phyloP scores from a whole-genome alignment of 2,797 vertebrate species.

The Discoglossus pictus region DNA sequence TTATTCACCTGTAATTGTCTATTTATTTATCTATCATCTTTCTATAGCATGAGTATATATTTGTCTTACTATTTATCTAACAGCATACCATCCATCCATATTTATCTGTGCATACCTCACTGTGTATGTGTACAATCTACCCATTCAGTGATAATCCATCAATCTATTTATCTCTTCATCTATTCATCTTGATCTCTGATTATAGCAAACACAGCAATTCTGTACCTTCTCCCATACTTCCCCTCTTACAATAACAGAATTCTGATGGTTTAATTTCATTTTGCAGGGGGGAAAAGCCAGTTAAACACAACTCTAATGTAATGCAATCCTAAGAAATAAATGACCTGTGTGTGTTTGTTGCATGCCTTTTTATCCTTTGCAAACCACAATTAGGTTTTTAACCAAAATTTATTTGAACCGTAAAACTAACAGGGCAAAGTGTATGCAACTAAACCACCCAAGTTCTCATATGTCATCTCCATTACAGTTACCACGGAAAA shows the following conservation, averaged over 20 bases:
- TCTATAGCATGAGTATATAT: too few relatives aligned
- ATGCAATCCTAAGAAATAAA: slow-evolving; percentile 1
- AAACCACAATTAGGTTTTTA: slow-evolving; percentile 29
- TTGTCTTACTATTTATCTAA: too few relatives aligned
- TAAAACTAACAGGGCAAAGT: slow-evolving; percentile 23
- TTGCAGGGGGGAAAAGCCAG: slow-evolving; percentile 26
- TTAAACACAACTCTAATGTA: neutral
- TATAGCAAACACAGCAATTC: too few relatives aligned
- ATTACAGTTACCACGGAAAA: slow-evolving; percentile 20
- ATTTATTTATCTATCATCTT: too few relatives aligned
- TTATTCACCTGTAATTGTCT: too few relatives aligned
- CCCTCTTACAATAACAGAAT: neutral
- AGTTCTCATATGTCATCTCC: neutral
- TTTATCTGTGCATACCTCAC: too few relatives aligned
- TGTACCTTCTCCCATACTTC: too few relatives aligned
- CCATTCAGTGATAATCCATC: too few relatives aligned
- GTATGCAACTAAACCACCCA: neutral
- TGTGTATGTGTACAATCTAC: too few relatives aligned
- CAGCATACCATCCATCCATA: too few relatives aligned
- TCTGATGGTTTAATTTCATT: slow-evolving; percentile 34
- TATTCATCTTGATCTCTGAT: too few relatives aligned
- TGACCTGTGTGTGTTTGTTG: slow-evolving; percentile 13
- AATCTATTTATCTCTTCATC: too few relatives aligned
- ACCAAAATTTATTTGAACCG: neutral
- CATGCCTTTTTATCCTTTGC: slow-evolving; percentile 9